phyloP scores from a whole-genome alignment of 2,113 vertebrate species.

The Amphiprion percula region DNA sequence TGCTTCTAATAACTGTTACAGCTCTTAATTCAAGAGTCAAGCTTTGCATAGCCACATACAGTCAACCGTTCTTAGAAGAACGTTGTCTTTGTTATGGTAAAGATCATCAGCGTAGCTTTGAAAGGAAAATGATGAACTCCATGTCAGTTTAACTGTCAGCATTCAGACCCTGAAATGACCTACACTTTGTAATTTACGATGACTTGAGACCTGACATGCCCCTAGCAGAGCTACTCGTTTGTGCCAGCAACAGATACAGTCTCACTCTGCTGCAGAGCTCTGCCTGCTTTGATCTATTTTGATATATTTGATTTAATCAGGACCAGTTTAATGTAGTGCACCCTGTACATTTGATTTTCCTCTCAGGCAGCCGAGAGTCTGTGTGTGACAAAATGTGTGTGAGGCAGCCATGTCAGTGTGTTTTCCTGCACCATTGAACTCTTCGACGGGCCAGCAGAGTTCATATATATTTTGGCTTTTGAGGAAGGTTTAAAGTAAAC shows the following conservation, averaged over 20 bases:
- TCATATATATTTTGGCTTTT: conserved; percentile 70
- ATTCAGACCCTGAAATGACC: neutral
- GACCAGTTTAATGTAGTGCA: neutral
- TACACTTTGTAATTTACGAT: too few species aligned
- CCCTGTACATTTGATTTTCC: neutral
- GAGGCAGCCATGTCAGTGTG: conserved; percentile 29
- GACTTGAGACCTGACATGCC: neutral
- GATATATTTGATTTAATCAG: neutral
- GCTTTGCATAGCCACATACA: too few species aligned
- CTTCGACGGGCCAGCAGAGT: conserved; percentile 32
- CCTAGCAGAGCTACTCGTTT: neutral
- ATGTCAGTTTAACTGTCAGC: neutral
- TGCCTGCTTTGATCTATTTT: neutral
- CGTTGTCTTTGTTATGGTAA: too few species aligned
- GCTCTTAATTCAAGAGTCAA: too few species aligned
- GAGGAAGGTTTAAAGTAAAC: conserved; percentile 51
- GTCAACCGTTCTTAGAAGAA: too few species aligned
- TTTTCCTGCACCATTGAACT: conserved; percentile 69
- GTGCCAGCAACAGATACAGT: neutral
- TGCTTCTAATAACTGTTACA: too few species aligned
- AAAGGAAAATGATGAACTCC: too few species aligned
- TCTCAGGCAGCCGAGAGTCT: neutral
- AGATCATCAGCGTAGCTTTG: too few species aligned
- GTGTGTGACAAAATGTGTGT: conserved; percentile 17
- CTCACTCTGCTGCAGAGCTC: neutral